These are phyloP conservation scores for western clawed frog (Xenopus tropicalis) DNA, from an alignment of 2,113 vertebrate species.

Conservation along the genomic window UCB_Xtro_10.0 CM004444.2:83719001-83719500, in stretches of 20 bases:
- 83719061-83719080: conserved; percentile 24
- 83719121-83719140: conserved; percentile 81
- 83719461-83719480: too few relatives aligned
- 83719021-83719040: too few relatives aligned
- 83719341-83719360: neutral
- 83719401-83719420: too few relatives aligned
- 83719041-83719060: too few relatives aligned
- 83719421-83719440: too few relatives aligned
- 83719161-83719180: conserved; percentile 92
- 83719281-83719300: conserved; percentile 93
- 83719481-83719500: too few relatives aligned
- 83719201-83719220: conserved; percentile 90
- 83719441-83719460: too few relatives aligned
- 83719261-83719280: conserved; percentile 82
- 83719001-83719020: too few relatives aligned
- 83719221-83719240: conserved; percentile 93
- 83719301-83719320: conserved; percentile 72
- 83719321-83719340: conserved; percentile 63
- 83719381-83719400: too few relatives aligned
- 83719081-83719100: conserved; percentile 76
- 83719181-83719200: conserved; percentile 85
- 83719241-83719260: conserved; percentile 77
- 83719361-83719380: too few relatives aligned
- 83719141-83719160: conserved; percentile 78
- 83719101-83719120: conserved; percentile 79